phyloP scores from a whole-genome alignment of 2,888 invertebrate species.

The Tortrix viridana region DNA sequence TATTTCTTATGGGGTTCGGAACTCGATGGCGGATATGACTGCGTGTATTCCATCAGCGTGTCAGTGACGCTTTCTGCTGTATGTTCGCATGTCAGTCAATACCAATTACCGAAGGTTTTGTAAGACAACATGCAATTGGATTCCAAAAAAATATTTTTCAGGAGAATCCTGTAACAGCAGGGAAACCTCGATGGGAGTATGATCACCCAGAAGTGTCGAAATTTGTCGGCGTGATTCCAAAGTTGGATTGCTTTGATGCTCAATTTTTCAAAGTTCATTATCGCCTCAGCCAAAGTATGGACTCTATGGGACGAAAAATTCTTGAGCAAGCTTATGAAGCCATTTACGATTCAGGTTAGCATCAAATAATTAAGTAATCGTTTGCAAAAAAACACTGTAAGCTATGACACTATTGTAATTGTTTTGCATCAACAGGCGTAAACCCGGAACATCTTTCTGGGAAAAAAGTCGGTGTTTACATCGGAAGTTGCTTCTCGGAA shows the following conservation, averaged over 20 bases:
- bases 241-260: constrained; percentile 85
- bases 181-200: constrained; percentile 30
- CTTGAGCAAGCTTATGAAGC: constrained; percentile 56
- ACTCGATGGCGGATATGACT: no score
- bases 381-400: neutral
- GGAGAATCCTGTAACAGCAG: constrained; percentile 29
- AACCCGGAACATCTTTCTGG: constrained; percentile 82
- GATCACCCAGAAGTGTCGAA: constrained; percentile 82
- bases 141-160: neutral
- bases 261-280: constrained; percentile 87
- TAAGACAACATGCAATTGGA: no score
- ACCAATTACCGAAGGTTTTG: no score
- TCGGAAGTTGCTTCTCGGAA: constrained; percentile 79
- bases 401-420: neutral
- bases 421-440: constrained; percentile 56
- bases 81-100: no score
- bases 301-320: constrained; percentile 52
- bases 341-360: constrained; percentile 53
- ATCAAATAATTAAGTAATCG: neutral
- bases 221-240: constrained; percentile 84
- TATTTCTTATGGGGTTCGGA: no score
- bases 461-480: constrained; percentile 70
- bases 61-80: no score
- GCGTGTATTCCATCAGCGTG: no score
- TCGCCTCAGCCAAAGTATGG: constrained; percentile 46